Evolutionary conservation across 1,140 invertebrate species (phyloP).

Genomic region (Diploscapter pachys): DNA sequence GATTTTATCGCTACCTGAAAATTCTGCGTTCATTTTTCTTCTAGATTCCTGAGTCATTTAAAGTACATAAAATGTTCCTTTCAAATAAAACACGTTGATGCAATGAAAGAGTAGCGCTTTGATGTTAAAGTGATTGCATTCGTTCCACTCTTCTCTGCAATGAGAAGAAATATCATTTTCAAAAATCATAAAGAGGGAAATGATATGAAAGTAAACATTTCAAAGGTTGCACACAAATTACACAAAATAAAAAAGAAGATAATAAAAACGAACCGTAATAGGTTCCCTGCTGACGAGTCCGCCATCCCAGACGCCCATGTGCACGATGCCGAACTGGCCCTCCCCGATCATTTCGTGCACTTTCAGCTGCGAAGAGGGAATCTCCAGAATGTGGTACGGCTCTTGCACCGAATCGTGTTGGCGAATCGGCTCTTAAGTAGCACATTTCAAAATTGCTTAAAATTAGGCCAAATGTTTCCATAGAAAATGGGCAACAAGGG

Average conservation of each 20-base stretch:
- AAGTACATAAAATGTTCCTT: background rate
- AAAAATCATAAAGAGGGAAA: background rate
- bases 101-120: background rate
- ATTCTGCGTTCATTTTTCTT: too few species aligned
- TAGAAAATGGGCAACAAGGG: too few species aligned
- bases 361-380: slow-evolving; percentile 14
- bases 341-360: slow-evolving; percentile 19
- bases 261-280: slow-evolving; percentile 9
- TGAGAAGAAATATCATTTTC: background rate
- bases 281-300: slow-evolving; percentile 14
- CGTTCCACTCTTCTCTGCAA: too few species aligned
- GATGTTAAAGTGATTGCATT: background rate
- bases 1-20: slow-evolving; percentile 39
- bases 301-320: slow-evolving; percentile 12
- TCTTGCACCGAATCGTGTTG: slow-evolving; percentile 19
- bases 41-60: too few species aligned
- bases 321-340: slow-evolving; percentile 27
- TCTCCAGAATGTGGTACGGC: slow-evolving; percentile 14
- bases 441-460: too few species aligned
- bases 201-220: background rate
- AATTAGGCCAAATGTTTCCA: too few species aligned
- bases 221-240: too few species aligned
- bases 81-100: background rate
- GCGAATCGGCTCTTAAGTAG: too few species aligned
- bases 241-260: too few species aligned